These are phyloP conservation scores for Poeciliopsis presidionis DNA, from an alignment of 2,797 vertebrate species.

Conservation along the genomic window DNA sequence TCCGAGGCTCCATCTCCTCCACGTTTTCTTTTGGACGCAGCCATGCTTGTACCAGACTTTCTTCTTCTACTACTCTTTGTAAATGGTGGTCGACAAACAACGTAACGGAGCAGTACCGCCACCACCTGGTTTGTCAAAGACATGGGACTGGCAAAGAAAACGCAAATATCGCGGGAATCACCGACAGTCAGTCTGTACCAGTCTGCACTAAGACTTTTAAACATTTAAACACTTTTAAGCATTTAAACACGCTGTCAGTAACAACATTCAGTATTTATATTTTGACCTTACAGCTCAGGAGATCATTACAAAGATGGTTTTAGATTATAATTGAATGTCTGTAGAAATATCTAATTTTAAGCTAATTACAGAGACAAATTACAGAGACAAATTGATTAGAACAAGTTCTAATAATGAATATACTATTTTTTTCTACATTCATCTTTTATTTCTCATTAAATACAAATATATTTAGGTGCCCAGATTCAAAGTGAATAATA, in stretches of 20 bases:
- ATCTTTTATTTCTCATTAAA: neutral
- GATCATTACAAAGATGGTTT: neutral
- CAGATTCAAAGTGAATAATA: neutral
- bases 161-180: constrained; percentile 27
- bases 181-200: neutral
- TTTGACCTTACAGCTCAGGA: neutral
- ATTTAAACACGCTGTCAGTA: neutral
- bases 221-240: neutral
- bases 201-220: neutral
- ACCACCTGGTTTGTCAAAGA: neutral
- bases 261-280: neutral
- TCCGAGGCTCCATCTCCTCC: constrained; percentile 45
- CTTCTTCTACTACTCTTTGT: neutral
- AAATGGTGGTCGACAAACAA: neutral
- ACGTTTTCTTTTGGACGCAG: constrained; percentile 82
- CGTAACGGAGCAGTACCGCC: neutral
- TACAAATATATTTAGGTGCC: neutral
- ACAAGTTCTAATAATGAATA: neutral
- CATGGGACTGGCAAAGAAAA: neutral
- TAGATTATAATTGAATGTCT: neutral
- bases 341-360: neutral
- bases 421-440: neutral
- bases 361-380: neutral
- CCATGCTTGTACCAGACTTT: constrained; percentile 74
- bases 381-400: neutral